A percentile compares a stretch with the other conserved stretches of the same genome.
Conservation (phyloP, 2,888 invertebrate genomes). For the Mamestra brassicae region DNA sequence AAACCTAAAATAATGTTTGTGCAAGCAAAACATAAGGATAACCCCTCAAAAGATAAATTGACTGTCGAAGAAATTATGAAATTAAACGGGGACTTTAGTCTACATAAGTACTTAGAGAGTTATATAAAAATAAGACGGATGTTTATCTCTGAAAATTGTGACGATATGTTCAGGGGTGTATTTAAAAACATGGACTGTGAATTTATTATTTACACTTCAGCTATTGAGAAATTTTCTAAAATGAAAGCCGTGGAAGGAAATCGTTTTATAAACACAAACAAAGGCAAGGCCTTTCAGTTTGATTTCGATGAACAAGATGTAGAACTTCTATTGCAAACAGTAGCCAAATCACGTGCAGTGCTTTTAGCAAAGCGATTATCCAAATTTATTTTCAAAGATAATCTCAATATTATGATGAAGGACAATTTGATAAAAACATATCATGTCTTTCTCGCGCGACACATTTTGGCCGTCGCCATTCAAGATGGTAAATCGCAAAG, state of each 20-base stretch:
- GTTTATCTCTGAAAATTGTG: conserved; percentile 32
- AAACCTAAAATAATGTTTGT: conserved; percentile 58
- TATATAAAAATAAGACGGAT: conserved; percentile 50
- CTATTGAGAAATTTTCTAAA: conserved; percentile 40
- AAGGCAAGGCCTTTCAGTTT: conserved; percentile 50
- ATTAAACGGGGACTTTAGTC: conserved; percentile 46
- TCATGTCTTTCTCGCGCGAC: conserved; percentile 50
- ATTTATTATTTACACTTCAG: conserved; percentile 60
- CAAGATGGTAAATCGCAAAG: neutral
- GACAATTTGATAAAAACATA: conserved; percentile 57
- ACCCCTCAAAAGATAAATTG: conserved; percentile 48
- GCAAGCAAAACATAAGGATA: conserved; percentile 64
- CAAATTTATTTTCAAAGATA: conserved; percentile 50
- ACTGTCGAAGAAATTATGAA: conserved; percentile 51
- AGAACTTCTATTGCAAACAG: conserved; percentile 36
- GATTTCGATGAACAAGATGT: conserved; percentile 51
- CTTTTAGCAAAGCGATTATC: conserved; percentile 48
- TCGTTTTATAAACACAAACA: conserved; percentile 43
- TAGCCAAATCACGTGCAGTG: conserved; percentile 47
- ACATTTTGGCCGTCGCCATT: conserved; percentile 28
- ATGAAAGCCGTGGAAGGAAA: conserved; percentile 16
- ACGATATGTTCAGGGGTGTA: conserved; percentile 46
- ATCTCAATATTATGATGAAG: conserved; percentile 46
- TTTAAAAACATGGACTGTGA: conserved; percentile 49
- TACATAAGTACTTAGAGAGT: conserved; percentile 60